Conservation (phyloP, 2,888 invertebrate genomes). For the Scaeva pyrastri region DNA sequence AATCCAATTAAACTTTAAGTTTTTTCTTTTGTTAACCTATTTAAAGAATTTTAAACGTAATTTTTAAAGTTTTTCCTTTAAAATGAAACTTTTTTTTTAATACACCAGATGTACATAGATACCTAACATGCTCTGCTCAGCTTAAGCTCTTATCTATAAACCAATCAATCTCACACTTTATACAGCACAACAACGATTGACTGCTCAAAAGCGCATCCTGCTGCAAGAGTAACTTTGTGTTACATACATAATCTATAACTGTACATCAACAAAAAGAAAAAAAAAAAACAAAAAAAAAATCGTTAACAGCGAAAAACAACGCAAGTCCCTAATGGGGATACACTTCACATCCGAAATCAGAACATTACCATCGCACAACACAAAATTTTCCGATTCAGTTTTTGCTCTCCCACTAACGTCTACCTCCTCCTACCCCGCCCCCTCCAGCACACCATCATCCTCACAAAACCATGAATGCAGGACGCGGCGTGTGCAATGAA, state of each 20-base stretch:
- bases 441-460: neutral
- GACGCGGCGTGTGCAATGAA: slow-evolving; percentile 17
- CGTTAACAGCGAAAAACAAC: slow-evolving; percentile 59
- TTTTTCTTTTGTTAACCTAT: neutral
- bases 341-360: slow-evolving; percentile 62
- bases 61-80: neutral
- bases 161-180: slow-evolving; percentile 17
- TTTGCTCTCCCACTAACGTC: neutral
- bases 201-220: slow-evolving; percentile 61
- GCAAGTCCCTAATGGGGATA: slow-evolving; percentile 48
- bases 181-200: neutral
- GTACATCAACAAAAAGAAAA: neutral
- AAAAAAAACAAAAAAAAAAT: slow-evolving; percentile 1
- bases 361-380: slow-evolving; percentile 63
- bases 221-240: slow-evolving; percentile 38
- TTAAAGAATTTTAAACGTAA: neutral
- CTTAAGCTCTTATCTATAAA: slow-evolving; percentile 11
- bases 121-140: neutral
- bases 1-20: slow-evolving; percentile 7
- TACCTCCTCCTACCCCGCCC: neutral
- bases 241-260: neutral
- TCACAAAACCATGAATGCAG: no score
- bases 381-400: neutral
- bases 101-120: no score
- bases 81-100: neutral